Evolutionary conservation across 2,888 invertebrate genomes (phyloP), one percentile per base, ranked within the genome.

Genomic region (Thereva nobilitata): DNA sequence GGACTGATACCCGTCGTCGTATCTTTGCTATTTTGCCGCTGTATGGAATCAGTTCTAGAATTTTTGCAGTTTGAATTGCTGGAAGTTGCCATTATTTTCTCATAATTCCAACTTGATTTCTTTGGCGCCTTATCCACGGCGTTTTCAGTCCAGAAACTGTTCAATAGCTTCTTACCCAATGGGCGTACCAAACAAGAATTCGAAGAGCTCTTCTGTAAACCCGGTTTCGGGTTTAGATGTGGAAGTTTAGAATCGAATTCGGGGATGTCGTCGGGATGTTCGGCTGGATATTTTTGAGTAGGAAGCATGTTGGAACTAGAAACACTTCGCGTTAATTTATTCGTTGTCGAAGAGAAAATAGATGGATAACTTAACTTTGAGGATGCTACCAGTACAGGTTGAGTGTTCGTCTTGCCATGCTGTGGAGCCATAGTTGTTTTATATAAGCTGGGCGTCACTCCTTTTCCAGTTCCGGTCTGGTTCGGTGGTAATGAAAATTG

Each of bases 101-200:
- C 79, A 69, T 79, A 81, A 72, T 80, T 80, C 82, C 82, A 82
- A 12, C 70, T 70, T 23, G 68, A 49, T 59, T 68, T 69, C 6
- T 77, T 74, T 0, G 77, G 74, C 6, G 76, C 76, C 61, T 78
- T 80, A 3, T 77, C 79, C n/a, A 74, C 75, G 0, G 79, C 69
- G 72, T 82, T 80, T 37, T 79, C 80, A 10, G 75, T 72, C 81
- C 81, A 82, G 71, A 81, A 81, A 35, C 79, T 77, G 65, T 80
- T 81, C 75, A 81, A 75, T 10, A 78, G 65, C 68, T 80, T 80
- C 54, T 80, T 80, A 59, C 80, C 79, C 7, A 77, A 78, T 9
- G 78, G 68, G 37, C 65, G 59, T 42, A 42, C 64, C n/a, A 72
- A 47, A 44, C 70, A 70, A n/a, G 73, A 72, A 56, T 73, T 74